A percentile compares a stretch with the other conserved stretches of the same genome.
These are phyloP conservation scores for Lasioglossum vierecki DNA, from an alignment of 2,888 invertebrate genomes.

Conservation along the genomic window DNA sequence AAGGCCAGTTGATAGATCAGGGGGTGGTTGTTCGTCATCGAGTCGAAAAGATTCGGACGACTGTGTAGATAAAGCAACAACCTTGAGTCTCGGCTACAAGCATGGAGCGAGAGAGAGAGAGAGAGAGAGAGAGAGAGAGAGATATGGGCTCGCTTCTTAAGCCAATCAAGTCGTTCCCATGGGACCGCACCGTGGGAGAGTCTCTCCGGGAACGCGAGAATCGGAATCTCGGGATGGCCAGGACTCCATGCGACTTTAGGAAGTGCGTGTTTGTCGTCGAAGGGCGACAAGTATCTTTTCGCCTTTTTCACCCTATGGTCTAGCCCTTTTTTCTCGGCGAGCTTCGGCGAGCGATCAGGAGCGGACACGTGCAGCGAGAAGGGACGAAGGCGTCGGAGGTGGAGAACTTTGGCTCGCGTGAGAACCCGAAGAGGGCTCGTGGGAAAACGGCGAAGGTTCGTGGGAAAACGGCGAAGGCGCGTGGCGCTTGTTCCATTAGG, in stretches of 20 bases:
- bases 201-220: constrained; percentile 77
- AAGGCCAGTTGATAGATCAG: background rate
- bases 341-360: background rate
- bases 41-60: constrained; percentile 17
- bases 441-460: constrained; percentile 77
- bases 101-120: constrained; percentile 36
- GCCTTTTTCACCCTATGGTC: constrained; percentile 10
- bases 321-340: constrained; percentile 11
- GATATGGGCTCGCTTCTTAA: constrained; percentile 56
- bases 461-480: constrained; percentile 80
- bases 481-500: constrained; percentile 82
- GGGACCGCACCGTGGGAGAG: constrained; percentile 81
- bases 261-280: constrained; percentile 68
- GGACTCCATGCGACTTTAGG: constrained; percentile 75
- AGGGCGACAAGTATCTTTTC: constrained; percentile 25
- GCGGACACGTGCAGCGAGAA: constrained; percentile 51
- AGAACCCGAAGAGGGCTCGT: constrained; percentile 71
- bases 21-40: background rate
- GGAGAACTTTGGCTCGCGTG: constrained; percentile 72
- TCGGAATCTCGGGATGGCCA: constrained; percentile 74
- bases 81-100: constrained; percentile 56
- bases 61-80: constrained; percentile 49
- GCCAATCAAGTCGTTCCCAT: constrained; percentile 82
- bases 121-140: constrained; percentile 27
- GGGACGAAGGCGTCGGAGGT: constrained; percentile 47